phyloP scores from a whole-genome alignment of 1,140 invertebrate genomes.

The Caenorhabditis brenneri region DNA sequence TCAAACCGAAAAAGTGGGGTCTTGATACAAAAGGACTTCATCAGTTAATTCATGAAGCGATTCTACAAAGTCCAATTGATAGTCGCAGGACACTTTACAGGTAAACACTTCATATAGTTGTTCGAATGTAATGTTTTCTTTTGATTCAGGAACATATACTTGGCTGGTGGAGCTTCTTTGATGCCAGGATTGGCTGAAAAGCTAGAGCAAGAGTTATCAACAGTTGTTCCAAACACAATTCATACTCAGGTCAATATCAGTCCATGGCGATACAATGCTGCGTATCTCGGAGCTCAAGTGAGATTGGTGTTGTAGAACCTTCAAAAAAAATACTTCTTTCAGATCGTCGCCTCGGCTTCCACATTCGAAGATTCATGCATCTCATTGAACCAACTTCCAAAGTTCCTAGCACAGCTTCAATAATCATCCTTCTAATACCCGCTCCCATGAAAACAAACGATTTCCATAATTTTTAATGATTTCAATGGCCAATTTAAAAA shows the following conservation, averaged over 20 bases:
- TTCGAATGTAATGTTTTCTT: too few species aligned
- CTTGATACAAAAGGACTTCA: slow-evolving; percentile 76
- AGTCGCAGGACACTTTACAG: slow-evolving; percentile 64
- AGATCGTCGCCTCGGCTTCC: slow-evolving; percentile 72
- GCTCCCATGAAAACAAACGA: neutral
- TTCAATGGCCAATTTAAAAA: slow-evolving; percentile 28
- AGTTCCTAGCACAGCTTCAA: slow-evolving; percentile 54
- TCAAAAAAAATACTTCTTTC: neutral
- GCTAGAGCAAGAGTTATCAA: slow-evolving; percentile 75
- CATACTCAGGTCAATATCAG: slow-evolving; percentile 76
- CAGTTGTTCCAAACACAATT: slow-evolving; percentile 75
- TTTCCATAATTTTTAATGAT: neutral
- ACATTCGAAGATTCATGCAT: slow-evolving; percentile 75
- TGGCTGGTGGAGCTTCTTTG: slow-evolving; percentile 75
- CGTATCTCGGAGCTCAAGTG: slow-evolving; percentile 76
- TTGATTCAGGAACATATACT: slow-evolving; percentile 74
- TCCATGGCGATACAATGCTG: slow-evolving; percentile 76
- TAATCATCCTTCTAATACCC: slow-evolving; percentile 46
- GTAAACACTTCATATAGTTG: too few species aligned
- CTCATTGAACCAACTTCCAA: slow-evolving; percentile 63
- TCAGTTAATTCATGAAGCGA: slow-evolving; percentile 75
- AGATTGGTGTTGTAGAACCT: neutral
- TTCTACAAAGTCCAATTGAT: slow-evolving; percentile 72
- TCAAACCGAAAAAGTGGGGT: slow-evolving; percentile 76
- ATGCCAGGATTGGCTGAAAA: slow-evolving; percentile 76